Percentiles rank a stretch among this genome's conserved stretches.
Evolutionary conservation across 2,888 invertebrate genomes (phyloP).

Genomic region (Spilarctia lutea): DNA sequence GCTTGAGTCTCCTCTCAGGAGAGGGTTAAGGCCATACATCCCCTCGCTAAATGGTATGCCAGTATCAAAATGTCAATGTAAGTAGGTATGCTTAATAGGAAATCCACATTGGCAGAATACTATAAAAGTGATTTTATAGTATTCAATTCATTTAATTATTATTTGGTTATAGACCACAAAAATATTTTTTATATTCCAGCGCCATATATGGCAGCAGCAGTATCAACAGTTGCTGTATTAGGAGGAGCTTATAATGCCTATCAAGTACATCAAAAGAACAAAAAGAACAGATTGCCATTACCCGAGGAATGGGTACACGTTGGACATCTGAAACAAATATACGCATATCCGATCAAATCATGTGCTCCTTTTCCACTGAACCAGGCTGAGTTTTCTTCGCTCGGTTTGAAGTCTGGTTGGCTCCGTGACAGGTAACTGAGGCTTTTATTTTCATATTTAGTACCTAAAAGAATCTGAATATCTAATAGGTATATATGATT

Average conservation of each 20-base stretch:
- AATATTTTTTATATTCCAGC: slow-evolving; percentile 1
- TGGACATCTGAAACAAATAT: slow-evolving; percentile 84
- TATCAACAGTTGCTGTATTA: slow-evolving; percentile 25
- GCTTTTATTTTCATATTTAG: neutral
- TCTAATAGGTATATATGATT: too few relatives aligned
- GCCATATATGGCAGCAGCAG: slow-evolving; percentile 18
- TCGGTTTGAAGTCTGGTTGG: slow-evolving; percentile 85
- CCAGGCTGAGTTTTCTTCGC: slow-evolving; percentile 81
- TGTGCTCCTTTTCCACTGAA: slow-evolving; percentile 81
- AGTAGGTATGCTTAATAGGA: too few relatives aligned
- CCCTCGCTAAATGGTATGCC: too few relatives aligned
- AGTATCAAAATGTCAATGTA: too few relatives aligned
- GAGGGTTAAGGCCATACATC: too few relatives aligned
- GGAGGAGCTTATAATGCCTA: slow-evolving; percentile 29
- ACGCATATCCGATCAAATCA: slow-evolving; percentile 88
- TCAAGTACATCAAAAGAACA: slow-evolving; percentile 11
- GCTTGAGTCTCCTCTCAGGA: too few relatives aligned
- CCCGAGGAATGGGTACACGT: slow-evolving; percentile 86
- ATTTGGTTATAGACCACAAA: too few relatives aligned
- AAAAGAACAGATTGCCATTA: slow-evolving; percentile 56
- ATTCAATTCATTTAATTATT: too few relatives aligned
- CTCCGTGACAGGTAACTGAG: slow-evolving; percentile 81
- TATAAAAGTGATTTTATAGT: too few relatives aligned
- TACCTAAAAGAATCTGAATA: neutral
- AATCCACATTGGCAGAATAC: too few relatives aligned